Base-by-base conservation (phyloP, 1,140 invertebrate genomes). In the Latrodectus geometricus region DNA sequence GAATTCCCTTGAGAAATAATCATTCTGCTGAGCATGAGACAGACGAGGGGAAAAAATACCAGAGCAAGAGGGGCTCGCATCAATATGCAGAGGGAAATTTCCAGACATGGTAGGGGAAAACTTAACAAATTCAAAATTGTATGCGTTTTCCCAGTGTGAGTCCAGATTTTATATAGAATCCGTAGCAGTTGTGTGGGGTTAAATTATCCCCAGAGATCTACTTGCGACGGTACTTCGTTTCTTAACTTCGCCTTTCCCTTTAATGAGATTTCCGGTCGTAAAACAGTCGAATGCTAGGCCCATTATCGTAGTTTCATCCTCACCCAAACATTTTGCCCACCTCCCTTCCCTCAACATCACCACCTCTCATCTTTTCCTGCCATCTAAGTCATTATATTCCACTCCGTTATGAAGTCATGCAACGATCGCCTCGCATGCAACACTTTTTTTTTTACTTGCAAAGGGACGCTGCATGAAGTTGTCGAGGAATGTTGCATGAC, bases 191-290 rank as follows among this genome's bases (percentile, higher is more conserved):
- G 54, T 17, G 54, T 17, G 54, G 54, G 11, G 54, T 17, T 61
- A 61, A 61, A 61, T 14, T 61, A 61, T 17, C 54, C 54, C 17
- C 54, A 61, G 17, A 17, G 17, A 17, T 61, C 8, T 61, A 3
- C 54, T 61, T 61, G 35, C 35, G 35, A 35, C 35, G 35, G 35
- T 35, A 35, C 35, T 61, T 0, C 17, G 11, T 61, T 11, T 17
- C 54, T 61, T 61, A 14, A 17, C 54, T 61, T 61, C 54, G 17
- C 17, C 8, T 61, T 35, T 52, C 8, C 56, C 14, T 23, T 74
- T 83, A 83, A 83, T 83, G 80, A 83, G 80, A 83, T 83, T 74
- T 83, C 80, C 80, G 80, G 80, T 83, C 80, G 70, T 83, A 83
- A 83, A 83, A 68, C 17, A 83, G 70, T 83, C 80, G 48, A 68